Evolutionary conservation across 1,140 invertebrate genomes (phyloP), one percentile per base, ranked within the genome.

Genomic region (Portunus trituberculatus): DNA sequence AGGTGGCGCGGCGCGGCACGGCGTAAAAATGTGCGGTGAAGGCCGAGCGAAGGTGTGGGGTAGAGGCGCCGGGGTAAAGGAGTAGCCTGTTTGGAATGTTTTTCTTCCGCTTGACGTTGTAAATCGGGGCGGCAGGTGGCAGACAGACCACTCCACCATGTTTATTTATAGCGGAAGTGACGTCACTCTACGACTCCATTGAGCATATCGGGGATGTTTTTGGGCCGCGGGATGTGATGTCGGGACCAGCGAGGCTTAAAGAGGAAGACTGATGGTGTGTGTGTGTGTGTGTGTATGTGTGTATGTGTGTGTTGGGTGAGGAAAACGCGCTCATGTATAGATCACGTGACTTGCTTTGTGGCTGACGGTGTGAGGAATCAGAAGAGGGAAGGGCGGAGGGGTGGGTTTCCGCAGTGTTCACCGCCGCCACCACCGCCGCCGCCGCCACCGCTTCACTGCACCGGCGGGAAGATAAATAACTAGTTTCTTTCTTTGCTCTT

Each of bases 281-380:
- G 86, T 88, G 86, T 88, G 86, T 88, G 86, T 88, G 86, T 88
- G 86, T 88, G 46, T 91, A 25, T 16, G 39, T 31, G 29, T 39
- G 87, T 39, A 25, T 39, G 29, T 87, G 84, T 87, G 20, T 31
- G 16, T 87, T 1, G 0, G 20, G 46, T 25, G 46, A n/a, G 28
- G 87, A 12, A 45, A 59, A 59, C 52, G 52, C 52, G 52, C n/a
- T 32, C 10, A 88, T 46, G n/a, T 88, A 8, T 32, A 20, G 12
- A 32, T 88, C 45, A 46, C 86, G 16, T 88, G 14, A 46, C 45
- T 39, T 39, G 52, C 12, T 14, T 59, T 59, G 52, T 20, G 16
- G 52, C 3, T 59, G 52, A 20, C 10, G 52, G 12, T 20, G 52
- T 59, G 52, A 59, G 8, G 52, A 76, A 76, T n/a, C 67, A 76